phyloP scores from a whole-genome alignment of 2,888 invertebrate genomes.

The Eumerus sabulonum region DNA sequence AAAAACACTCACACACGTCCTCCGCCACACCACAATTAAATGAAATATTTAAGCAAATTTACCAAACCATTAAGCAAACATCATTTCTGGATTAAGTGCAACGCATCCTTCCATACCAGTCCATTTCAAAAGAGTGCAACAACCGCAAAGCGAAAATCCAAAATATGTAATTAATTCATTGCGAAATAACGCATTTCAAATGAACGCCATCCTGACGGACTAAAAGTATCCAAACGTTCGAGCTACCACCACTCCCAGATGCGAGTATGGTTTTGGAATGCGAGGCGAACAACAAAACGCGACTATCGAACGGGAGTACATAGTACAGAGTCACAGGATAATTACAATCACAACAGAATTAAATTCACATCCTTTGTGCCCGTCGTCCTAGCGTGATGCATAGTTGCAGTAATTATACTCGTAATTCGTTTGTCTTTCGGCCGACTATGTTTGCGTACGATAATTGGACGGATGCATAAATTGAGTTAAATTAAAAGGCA shows the following conservation, averaged over 20 bases:
- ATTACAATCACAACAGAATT: conserved; percentile 64
- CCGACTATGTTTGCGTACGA: conserved; percentile 53
- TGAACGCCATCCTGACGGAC: conserved; percentile 10
- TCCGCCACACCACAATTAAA: conserved; percentile 46
- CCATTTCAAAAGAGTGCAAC: background rate
- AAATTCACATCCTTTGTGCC: conserved; percentile 57
- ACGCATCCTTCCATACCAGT: conserved; percentile 26
- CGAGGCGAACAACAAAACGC: no score
- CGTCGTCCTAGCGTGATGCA: conserved; percentile 2
- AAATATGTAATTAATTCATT: conserved; percentile 68
- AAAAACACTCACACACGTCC: background rate
- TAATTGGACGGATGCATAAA: conserved; percentile 67
- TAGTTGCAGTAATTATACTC: conserved; percentile 61
- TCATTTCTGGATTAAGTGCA: conserved; percentile 63
- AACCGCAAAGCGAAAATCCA: conserved; percentile 63
- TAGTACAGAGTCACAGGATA: no score
- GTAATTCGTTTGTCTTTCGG: conserved; percentile 66
- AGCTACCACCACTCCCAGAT: no score
- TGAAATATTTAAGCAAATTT: conserved; percentile 68
- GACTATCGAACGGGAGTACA: conserved; percentile 21
- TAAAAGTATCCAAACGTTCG: background rate
- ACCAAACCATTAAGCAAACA: conserved; percentile 67
- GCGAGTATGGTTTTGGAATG: no score
- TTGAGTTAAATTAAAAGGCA: conserved; percentile 63
- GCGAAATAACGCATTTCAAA: conserved; percentile 66